Evolutionary conservation across 2,888 invertebrate species (phyloP), one percentile per base, ranked within the genome.

Genomic region (Leptinotarsa juncta): DNA sequence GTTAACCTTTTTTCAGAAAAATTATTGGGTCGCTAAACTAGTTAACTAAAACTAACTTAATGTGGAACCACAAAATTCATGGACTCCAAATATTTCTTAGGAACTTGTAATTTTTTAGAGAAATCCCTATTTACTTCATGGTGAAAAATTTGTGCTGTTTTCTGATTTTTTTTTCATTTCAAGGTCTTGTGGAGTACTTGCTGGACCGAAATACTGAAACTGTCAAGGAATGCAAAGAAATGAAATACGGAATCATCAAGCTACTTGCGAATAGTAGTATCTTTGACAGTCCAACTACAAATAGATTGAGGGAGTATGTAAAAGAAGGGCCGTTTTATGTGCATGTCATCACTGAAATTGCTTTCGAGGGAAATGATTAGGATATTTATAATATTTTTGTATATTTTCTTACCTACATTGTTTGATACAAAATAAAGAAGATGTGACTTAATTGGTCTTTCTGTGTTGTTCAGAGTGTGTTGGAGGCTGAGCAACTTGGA

Each of bases 241-340:
- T 89, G 0, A 97, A 96, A 85, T 96, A 91, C 86, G 91, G 92
- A 79, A 90, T 97, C 5, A 90, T 96, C 16, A 90, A 90, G 81
- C 88, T 89, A 67, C 86, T 96, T 65, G 89, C 92, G 0, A 88
- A 89, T 51, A 82, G 89, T 89, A 79, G 86, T 1, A 84, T 88
- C 72, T 95, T 94, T 86, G 93, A 93, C 82, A 86, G 89, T 10
- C 90, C 89, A 70, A 92, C 90, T 18, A 88, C 90, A 74, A 86
- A 90, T n/a, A 92, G 91, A 83, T 88, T 97, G 23, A 90, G 91
- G 78, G 90, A 90, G 20, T 96, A 93, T 87, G 91, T 94, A 14
- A 91, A 92, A 62, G 93, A 96, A 84, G 97, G 97, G 0, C 93
- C 96, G 3, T 94, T 93, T 85, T 94, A 91, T 87, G 89, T 94